Evolutionary conservation across 1,140 invertebrate genomes (phyloP).

Genomic region (Drosophila ogumai): DNA sequence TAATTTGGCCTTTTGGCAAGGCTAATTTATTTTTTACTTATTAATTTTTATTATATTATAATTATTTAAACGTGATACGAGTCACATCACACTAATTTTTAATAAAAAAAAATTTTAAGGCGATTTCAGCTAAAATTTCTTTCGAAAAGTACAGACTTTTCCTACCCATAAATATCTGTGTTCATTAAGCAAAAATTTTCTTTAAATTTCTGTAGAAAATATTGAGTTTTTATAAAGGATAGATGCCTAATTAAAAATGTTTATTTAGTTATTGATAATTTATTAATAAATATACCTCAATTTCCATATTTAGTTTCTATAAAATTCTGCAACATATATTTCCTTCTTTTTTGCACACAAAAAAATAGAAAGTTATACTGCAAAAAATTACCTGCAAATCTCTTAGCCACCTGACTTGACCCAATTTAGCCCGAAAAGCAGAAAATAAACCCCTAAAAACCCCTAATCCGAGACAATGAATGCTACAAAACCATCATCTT

Average conservation of each 20-base stretch:
- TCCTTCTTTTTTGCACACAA: neutral
- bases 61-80: constrained; percentile 1
- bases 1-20: constrained; percentile 6
- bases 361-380: neutral
- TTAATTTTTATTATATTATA: constrained; percentile 13
- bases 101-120: neutral
- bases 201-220: too few relatives aligned
- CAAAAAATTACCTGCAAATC: constrained; percentile 11
- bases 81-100: too few relatives aligned
- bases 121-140: neutral
- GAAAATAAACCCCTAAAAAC: constrained; percentile 19
- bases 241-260: too few relatives aligned
- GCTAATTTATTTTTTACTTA: constrained; percentile 24
- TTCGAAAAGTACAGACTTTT: too few relatives aligned
- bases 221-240: too few relatives aligned
- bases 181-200: too few relatives aligned
- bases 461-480: constrained; percentile 46
- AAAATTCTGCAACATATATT: neutral
- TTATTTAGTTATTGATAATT: too few relatives aligned
- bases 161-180: too few relatives aligned
- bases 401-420: constrained; percentile 34
- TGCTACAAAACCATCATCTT: constrained; percentile 11
- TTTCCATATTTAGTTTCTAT: neutral
- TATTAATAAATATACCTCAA: neutral
- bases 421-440: constrained; percentile 37